A percentile compares a stretch with the other conserved stretches of the same genome.
Evolutionary conservation across 2,888 invertebrate species (phyloP).

Genomic region (Lasioglossum leucozonium): DNA sequence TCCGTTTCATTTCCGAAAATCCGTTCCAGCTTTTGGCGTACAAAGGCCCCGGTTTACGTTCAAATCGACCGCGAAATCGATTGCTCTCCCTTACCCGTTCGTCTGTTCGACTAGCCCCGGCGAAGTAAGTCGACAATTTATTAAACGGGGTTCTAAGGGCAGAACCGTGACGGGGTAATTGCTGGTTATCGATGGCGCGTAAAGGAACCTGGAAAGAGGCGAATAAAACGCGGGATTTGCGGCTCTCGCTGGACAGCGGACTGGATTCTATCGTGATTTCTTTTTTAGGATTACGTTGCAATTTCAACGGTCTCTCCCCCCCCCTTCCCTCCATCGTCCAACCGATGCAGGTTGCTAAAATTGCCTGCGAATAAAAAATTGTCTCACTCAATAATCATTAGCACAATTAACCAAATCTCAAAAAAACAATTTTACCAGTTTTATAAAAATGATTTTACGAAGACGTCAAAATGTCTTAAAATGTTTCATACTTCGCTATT

Average conservation of each 20-base stretch:
- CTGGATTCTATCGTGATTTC: conserved; percentile 10
- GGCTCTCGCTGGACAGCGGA: background rate
- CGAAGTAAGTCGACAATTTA: conserved; percentile 46
- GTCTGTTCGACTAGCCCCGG: conserved; percentile 17
- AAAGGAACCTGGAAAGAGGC: conserved; percentile 29
- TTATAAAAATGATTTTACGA: no score
- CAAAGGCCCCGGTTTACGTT: background rate
- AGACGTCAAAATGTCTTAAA: no score
- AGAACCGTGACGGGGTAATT: conserved; percentile 52
- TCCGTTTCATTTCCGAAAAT: background rate
- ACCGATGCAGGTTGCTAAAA: background rate
- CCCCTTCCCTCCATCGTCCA: background rate
- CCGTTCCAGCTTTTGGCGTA: background rate
- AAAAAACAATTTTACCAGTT: no score
- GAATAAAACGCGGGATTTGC: conserved; percentile 34
- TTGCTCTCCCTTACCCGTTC: conserved; percentile 14
- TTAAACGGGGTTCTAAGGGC: conserved; percentile 41
- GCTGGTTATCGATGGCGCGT: conserved; percentile 45
- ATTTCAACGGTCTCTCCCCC: background rate
- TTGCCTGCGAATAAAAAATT: background rate
- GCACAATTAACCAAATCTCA: no score
- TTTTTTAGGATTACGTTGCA: conserved; percentile 1
- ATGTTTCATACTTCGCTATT: no score
- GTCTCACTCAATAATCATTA: background rate
- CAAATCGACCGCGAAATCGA: conserved; percentile 36